Evolutionary conservation across 2,113 vertebrate species (phyloP), one percentile per base, ranked within the genome.

Genomic region (Protobothrops flavoviridis): DNA sequence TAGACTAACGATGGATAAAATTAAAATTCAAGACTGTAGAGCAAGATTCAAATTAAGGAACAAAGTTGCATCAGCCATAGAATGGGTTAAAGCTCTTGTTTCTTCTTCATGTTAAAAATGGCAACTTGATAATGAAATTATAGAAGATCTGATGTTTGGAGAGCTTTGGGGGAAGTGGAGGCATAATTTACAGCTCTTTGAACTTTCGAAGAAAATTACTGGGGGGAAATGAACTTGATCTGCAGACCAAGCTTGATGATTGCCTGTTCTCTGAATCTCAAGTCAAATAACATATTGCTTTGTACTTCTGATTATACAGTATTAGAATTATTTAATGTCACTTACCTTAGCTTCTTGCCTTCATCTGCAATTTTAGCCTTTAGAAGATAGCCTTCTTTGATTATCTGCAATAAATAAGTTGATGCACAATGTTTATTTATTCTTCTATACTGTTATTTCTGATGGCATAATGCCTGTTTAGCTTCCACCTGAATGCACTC

Each of bases 321-420:
- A 26, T 52, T 24, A 39, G 39, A 57, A 61, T 87, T 48, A 3
- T 4, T 64, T 52, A 90, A 17, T 88, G 29, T 4, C 85, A 0
- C 87, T 85, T 98, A 99, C 98, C 98, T 98, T 96, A 98, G 97
- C 96, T 99, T 99, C 95, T 99, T 99, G 81, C 99, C 99, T 52
- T 98, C 97, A 3, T 99, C 98, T 91, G 98, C 98, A 96, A 99
- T 99, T 97, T 99, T 99, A 92, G 99, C 98, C 97, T 99, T 98
- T 90, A 99, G 98, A 96, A 99, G 97, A 95, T 98, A 98, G 74
- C 98, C 98, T 96, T 99, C 98, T 97, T 99, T 98, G 93, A 98
- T 96, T 96, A 97, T 97, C 98, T 99, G 97, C 21, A 98, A 96
- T 92, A 93, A 94, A 89, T 20, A 59, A 48, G 5, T 24, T 55